Evolutionary conservation across 2,113 vertebrate genomes (phyloP), one percentile per base, ranked within the genome.

Genomic region (Leptosomus discolor): DNA sequence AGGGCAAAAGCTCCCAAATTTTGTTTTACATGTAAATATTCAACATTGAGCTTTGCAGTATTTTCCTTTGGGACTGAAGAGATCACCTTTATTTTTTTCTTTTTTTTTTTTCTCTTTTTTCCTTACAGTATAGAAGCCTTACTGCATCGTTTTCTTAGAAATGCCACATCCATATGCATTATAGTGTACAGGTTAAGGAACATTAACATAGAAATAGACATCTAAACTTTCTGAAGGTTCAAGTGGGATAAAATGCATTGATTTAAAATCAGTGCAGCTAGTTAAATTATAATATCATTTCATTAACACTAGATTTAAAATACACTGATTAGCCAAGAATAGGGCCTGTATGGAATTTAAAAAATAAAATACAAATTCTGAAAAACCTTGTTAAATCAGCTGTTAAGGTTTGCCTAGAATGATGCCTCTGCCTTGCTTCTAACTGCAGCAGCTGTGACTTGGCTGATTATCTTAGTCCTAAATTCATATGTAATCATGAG

Each of bases 101-200:
- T 10, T 12, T 22, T 53, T 16, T 29, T 41, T 51, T 12, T 0
- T 15, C 8, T 5, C 3, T 45, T 15, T 11, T 13, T 32, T 0
- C 3, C 13, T 50, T 17, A 3, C 4, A 51, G 4, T 34, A 39
- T n/a, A 60, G 29, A 30, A 75, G 9, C 2, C 14, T 57, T 27
- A 29, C 3, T 13, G 4, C 9, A n/a, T 19, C 36, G 3, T 27
- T 83, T 61, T 64, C 34, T 85, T 83, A 83, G 18, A 82, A 58
- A 1, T 7, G 88, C 17, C 15, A 37, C 20, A 46, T 56, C 23
- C 17, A n/a, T 50, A 32, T 30, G 4, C 14, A 41, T 50, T 50
- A 12, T 9, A 36, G 6, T 36, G 6, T 57, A 81, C 14, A 45
- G 6, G 6, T 58, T 56, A 68, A 76, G 26, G 30, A 65, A 43